Conservation (phyloP, 2,113 vertebrate species). For the Trichechus manatus region DNA sequence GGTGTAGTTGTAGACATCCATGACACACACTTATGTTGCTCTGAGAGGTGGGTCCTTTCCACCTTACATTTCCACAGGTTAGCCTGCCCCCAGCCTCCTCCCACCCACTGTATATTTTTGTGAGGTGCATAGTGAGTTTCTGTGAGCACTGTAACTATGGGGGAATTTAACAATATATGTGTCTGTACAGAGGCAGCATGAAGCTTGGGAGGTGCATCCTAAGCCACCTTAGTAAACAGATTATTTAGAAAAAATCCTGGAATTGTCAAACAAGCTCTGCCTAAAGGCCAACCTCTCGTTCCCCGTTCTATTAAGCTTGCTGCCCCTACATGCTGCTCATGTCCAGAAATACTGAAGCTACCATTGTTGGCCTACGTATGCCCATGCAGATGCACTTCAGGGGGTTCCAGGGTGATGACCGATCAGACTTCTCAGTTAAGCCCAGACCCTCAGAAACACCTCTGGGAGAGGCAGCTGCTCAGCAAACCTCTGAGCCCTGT, state of each 20-base stretch:
- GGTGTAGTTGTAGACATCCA: neutral
- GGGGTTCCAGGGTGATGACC: rapidly evolving
- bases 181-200: too few species aligned
- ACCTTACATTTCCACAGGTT: rapidly evolving
- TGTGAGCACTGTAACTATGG: rapidly evolving
- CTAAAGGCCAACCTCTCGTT: rapidly evolving
- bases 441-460: neutral
- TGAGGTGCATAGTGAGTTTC: neutral
- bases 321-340: rapidly evolving
- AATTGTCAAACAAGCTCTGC: neutral
- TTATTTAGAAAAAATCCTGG: neutral
- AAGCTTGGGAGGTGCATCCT: too few species aligned
- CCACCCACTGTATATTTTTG: neutral
- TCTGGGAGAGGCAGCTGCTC: neutral
- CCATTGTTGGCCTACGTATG: rapidly evolving
- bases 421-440: neutral
- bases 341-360: neutral
- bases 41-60: neutral
- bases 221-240: neutral
- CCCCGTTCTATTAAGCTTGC: too few species aligned
- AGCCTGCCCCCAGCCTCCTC: rapidly evolving
- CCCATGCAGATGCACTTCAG: rapidly evolving
- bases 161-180: neutral
- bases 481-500: rapidly evolving
- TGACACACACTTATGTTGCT: rapidly evolving